A percentile compares a stretch with the other conserved stretches of the same genome.
Evolutionary conservation across 2,113 vertebrate genomes (phyloP).

Genomic region (Alligator sinensis): DNA sequence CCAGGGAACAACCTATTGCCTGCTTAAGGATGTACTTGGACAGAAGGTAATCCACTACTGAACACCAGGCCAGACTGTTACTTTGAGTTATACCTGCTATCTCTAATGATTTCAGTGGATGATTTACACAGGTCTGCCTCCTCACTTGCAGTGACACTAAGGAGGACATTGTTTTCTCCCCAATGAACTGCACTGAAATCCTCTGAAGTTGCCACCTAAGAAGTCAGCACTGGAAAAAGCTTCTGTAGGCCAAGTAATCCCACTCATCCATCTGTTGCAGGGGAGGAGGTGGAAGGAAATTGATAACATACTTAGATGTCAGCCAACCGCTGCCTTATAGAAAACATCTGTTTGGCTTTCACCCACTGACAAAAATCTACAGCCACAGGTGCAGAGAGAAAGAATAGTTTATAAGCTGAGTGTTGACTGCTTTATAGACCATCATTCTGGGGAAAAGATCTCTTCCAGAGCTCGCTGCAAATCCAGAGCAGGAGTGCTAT

Average conservation of each 20-base stretch:
- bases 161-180: background rate
- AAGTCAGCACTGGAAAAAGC: background rate
- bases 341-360: conserved; percentile 36
- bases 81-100: background rate
- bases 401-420: fast-evolving
- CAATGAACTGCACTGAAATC: background rate
- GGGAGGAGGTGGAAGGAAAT: background rate
- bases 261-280: background rate
- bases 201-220: background rate
- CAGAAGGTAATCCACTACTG: background rate
- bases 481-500: fast-evolving
- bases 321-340: background rate
- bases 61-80: background rate
- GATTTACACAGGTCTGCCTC: background rate
- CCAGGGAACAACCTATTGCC: fast-evolving
- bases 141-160: background rate
- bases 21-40: fast-evolving
- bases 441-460: fast-evolving
- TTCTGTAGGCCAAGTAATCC: conserved; percentile 15
- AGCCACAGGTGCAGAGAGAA: background rate
- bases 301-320: conserved; percentile 2
- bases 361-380: background rate
- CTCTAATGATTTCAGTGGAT: background rate
- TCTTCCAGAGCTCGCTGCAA: background rate
- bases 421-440: fast-evolving